Conservation (phyloP, 2,888 invertebrate genomes). For the Sepiola atlantica region DNA sequence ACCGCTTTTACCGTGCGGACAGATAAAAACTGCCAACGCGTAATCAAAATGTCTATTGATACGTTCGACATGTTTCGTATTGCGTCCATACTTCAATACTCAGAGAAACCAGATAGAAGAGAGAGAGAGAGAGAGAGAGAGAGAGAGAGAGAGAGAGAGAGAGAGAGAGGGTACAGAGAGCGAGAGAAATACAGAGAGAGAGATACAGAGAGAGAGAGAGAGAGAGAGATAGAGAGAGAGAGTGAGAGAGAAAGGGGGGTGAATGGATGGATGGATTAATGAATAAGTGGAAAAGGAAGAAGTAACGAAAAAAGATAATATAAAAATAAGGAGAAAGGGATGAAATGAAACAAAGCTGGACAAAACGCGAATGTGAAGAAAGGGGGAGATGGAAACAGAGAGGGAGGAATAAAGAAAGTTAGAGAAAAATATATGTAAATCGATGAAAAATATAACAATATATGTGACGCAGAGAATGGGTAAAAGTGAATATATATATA, state of each 20-base stretch:
- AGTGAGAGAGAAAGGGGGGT: background rate
- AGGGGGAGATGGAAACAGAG: background rate
- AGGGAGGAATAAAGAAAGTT: background rate
- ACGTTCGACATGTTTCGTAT: background rate
- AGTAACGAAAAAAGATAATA: background rate
- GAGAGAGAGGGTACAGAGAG: background rate
- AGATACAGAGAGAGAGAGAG: too few relatives aligned
- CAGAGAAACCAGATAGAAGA: background rate
- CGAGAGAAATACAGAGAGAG: background rate
- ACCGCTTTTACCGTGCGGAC: background rate
- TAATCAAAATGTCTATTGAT: constrained; percentile 9
- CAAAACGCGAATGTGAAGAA: background rate
- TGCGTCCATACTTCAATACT: background rate
- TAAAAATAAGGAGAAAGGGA: background rate
- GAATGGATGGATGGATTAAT: background rate
- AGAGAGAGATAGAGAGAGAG: background rate
- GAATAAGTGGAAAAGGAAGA: background rate
- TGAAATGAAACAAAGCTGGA: background rate
- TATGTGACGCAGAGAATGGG: too few relatives aligned
- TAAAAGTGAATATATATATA: too few relatives aligned
- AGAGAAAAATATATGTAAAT: background rate
- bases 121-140: background rate
- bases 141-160: background rate
- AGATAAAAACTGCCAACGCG: constrained; percentile 32
- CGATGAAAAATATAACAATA: too few relatives aligned